A percentile compares a stretch with the other conserved stretches of the same genome.
These are phyloP conservation scores for Lanius collurio DNA, from an alignment of 2,113 vertebrate species.

Conservation along the genomic window DNA sequence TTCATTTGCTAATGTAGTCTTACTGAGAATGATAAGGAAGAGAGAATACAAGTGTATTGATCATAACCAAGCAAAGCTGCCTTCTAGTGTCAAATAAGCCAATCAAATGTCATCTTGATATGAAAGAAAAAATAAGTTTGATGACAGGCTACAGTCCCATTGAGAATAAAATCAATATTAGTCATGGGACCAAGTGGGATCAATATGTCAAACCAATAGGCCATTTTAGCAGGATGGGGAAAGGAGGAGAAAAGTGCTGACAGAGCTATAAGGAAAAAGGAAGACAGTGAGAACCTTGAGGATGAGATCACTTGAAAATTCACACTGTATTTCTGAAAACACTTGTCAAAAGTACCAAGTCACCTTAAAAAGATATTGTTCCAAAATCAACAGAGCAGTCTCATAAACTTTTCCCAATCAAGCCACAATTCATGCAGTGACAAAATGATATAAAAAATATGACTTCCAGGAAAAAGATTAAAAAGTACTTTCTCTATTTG, in stretches of 20 bases:
- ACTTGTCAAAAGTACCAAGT: background rate
- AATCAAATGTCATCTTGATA: constrained; percentile 72
- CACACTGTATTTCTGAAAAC: background rate
- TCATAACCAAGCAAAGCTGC: constrained; percentile 58
- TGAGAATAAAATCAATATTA: constrained; percentile 82
- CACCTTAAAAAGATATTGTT: background rate
- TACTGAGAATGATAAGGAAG: constrained; percentile 41
- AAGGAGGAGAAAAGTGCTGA: constrained; percentile 46
- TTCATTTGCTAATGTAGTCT: constrained; percentile 50
- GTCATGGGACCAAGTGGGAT: constrained; percentile 74
- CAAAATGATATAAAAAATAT: background rate
- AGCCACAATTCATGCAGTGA: background rate
- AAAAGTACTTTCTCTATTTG: background rate
- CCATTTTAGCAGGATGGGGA: constrained; percentile 19
- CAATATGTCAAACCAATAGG: constrained; percentile 69
- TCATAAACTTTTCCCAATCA: background rate
- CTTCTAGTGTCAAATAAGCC: constrained; percentile 69
- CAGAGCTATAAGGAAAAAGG: background rate
- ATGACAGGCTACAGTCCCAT: constrained; percentile 66
- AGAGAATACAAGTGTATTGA: constrained; percentile 78
- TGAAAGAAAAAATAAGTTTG: constrained; percentile 75
- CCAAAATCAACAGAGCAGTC: background rate
- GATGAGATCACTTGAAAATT: constrained; percentile 18
- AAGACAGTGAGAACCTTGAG: background rate
- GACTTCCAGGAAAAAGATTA: background rate